Evolutionary conservation across 2,797 vertebrate genomes (phyloP), one percentile per base, ranked within the genome.

Genomic region (Loriculus beryllinus): DNA sequence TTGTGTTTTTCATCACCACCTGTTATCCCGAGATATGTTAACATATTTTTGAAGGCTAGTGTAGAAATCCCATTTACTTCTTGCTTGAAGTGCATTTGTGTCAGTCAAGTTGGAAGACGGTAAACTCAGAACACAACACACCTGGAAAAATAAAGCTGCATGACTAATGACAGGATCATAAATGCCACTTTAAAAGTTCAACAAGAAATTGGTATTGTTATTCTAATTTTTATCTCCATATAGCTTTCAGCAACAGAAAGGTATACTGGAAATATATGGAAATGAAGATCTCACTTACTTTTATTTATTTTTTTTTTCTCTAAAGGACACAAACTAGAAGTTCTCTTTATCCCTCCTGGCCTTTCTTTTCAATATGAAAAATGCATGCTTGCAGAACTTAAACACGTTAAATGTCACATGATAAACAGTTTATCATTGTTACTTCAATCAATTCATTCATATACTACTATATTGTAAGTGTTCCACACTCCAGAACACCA

Each of bases 361-460:
- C 72, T 82, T 67, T 75, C 35, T 63, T 85, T 87, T 80, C 64
- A 85, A 80, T 82, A 59, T 65, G 43, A 87, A 94, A 92, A 82
- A 85, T 28, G 37, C 42, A 57, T 3, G 17, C 42, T 87, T 85
- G 43, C n/a, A 88, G 82, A 88, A 89, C 14, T 87, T 69, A 87
- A 87, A 69, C 35, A 62, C 37, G 40, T 47, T 57, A 77, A 82
- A 91, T 64, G 45, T 33, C 71, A 88, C 75, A 60, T 19, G 74
- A 88, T 76, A 80, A 94, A 82, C 40, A 68, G 57, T 85, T 87
- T 72, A 81, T 86, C 57, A 65, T 69, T 85, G 76, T 81, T 52
- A 78, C 59, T 75, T 47, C 52, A 49, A 75, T 65, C 65, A 87
- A 63, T 69, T 83, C 25, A 47, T 89, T 92, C 57, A 71, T 12